phyloP scores from a whole-genome alignment of 2,888 invertebrate species.

The Apotomis capreana region DNA sequence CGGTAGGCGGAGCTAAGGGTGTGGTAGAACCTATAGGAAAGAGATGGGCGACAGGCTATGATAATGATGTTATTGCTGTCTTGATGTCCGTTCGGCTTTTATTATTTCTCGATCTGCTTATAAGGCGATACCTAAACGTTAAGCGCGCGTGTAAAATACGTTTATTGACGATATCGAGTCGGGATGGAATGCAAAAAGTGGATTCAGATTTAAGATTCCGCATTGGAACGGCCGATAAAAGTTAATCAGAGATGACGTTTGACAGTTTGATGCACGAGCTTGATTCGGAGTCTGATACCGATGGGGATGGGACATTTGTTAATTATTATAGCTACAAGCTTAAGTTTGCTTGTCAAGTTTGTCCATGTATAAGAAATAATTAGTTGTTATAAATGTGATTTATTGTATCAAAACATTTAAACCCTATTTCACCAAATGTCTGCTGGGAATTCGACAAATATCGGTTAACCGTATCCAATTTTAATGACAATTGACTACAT shows the following conservation, averaged over 20 bases:
- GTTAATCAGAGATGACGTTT: constrained; percentile 65
- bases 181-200: constrained; percentile 75
- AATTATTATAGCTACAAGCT: constrained; percentile 21
- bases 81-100: constrained; percentile 81
- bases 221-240: constrained; percentile 63
- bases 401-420: too few relatives aligned
- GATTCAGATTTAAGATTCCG: constrained; percentile 74
- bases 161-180: constrained; percentile 77
- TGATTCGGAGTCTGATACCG: constrained; percentile 42
- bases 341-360: background rate
- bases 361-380: background rate
- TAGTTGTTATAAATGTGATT: too few relatives aligned
- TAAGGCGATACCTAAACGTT: constrained; percentile 80
- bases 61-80: constrained; percentile 84
- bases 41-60: constrained; percentile 82
- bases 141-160: constrained; percentile 81
- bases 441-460: too few relatives aligned
- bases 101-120: constrained; percentile 83
- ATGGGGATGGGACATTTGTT: constrained; percentile 30
- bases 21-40: constrained; percentile 81
- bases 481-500: too few relatives aligned
- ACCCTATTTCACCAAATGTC: too few relatives aligned
- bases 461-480: too few relatives aligned
- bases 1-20: constrained; percentile 77
- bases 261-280: constrained; percentile 51